Conservation (phyloP, 1,140 invertebrate species). For the Nebria ingens region DNA sequence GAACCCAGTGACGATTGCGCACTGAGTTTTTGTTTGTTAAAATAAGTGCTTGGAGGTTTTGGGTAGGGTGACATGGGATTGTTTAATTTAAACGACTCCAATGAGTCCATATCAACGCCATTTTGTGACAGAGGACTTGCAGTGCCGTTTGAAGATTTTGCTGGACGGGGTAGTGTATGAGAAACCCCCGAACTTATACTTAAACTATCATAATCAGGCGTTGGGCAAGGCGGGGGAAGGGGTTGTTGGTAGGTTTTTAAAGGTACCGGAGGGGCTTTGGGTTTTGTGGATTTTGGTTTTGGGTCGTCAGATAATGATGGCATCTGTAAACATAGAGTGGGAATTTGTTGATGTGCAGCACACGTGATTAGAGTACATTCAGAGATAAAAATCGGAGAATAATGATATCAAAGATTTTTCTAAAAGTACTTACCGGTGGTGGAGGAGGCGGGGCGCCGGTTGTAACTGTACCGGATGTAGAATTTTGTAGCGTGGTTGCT, state of each 20-base stretch:
- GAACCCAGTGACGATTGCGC: constrained; percentile 15
- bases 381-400: not conserved
- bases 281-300: constrained; percentile 20
- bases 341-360: not conserved
- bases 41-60: constrained; percentile 56
- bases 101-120: constrained; percentile 54
- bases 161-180: constrained; percentile 17
- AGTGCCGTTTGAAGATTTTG: not conserved
- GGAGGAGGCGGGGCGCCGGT: constrained; percentile 38
- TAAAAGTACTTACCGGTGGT: constrained; percentile 43
- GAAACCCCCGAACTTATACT: constrained; percentile 28
- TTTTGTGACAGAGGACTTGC: constrained; percentile 26
- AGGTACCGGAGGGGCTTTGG: constrained; percentile 35
- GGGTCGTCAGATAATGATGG: constrained; percentile 19
- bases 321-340: constrained; percentile 28
- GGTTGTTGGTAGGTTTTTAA: constrained; percentile 24
- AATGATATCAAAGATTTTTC: constrained; percentile 9
- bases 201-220: constrained; percentile 48
- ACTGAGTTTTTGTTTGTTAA: constrained; percentile 33
- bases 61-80: constrained; percentile 45
- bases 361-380: not conserved
- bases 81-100: constrained; percentile 59
- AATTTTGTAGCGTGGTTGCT: constrained; percentile 2
- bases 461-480: constrained; percentile 16
- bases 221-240: constrained; percentile 43